Evolutionary conservation across 2,113 vertebrate species (phyloP).

Genomic region (Campylorhamphus procurvoides): DNA sequence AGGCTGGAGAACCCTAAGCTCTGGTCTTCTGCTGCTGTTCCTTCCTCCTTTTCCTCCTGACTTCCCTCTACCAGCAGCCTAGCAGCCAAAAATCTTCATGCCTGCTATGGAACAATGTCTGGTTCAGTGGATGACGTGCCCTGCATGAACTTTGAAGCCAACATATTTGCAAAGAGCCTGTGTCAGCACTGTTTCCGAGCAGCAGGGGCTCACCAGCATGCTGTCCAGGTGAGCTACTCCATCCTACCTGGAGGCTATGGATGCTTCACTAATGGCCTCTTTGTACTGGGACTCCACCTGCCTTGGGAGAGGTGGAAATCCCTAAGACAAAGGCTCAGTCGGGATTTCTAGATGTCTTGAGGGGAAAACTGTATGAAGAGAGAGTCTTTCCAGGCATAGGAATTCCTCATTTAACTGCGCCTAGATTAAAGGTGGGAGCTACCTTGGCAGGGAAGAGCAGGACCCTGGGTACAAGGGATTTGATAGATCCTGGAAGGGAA

Average conservation of each 20-base stretch:
- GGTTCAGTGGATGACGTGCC: slow-evolving; percentile 57
- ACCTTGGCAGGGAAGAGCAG: slow-evolving; percentile 40
- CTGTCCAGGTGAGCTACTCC: slow-evolving; percentile 67
- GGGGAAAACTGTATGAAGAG: not conserved
- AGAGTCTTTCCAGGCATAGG: not conserved
- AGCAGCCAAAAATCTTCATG: not conserved
- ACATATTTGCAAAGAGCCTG: slow-evolving; percentile 82
- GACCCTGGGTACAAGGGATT: accelerated
- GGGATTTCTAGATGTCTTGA: not conserved
- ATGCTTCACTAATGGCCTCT: not conserved
- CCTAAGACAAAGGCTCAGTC: not conserved
- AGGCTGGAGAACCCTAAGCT: not conserved
- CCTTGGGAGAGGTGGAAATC: not conserved
- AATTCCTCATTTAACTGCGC: not conserved
- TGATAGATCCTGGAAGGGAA: not conserved
- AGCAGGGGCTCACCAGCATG: slow-evolving; percentile 69
- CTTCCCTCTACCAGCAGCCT: not conserved
- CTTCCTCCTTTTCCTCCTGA: not conserved
- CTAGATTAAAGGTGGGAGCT: not conserved
- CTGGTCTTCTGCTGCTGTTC: not conserved
- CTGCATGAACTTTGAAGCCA: slow-evolving; percentile 83
- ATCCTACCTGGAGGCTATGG: not conserved
- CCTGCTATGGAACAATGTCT: slow-evolving; percentile 74
- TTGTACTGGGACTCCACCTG: not conserved
- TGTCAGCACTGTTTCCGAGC: slow-evolving; percentile 85